Evolutionary conservation across 2,113 vertebrate genomes (phyloP), one percentile per base, ranked within the genome.

Genomic region (Xenopus laevis): DNA sequence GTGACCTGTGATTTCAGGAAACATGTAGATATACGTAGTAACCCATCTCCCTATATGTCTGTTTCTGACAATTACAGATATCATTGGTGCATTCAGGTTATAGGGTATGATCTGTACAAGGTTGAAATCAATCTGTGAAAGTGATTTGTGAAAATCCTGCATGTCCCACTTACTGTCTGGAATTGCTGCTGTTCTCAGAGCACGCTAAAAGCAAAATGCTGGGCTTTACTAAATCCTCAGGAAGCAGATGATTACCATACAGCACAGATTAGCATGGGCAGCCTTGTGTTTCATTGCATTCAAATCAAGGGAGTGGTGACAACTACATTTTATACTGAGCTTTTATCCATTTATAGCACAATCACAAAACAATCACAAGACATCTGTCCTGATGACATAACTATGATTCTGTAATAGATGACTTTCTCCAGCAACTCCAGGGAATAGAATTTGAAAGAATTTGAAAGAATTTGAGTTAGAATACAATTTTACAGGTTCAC

Each of bases 201-300:
- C 44, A 69, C 57, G 58, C 73, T 63, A 69, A 62, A 69, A 68
- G 66, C 55, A 68, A 76, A 76, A 76, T 69, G 45, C 66, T 55
- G 45, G 73, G 73, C 73, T 76, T 76, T 76, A 53, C 58, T 76
- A 76, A 76, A 76, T 76, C 73, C 73, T 46, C 66, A 63, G 73
- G 73, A 76, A 76, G 58, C 73, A 76, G 73, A 76, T 76, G 73
- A 76, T 76, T 76, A 76, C 63, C 58, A 68, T 76, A 76, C 66
- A 76, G 53, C 17, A 20, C 73, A 69, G 73, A 76, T 68, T 69
- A 76, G 23, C 72, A 75, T 52, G 57, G 52, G 15, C 17, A 20
- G 33, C 21, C 62, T 61, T 69, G 27, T 44, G 52, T 69, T 76
- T 53, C 3, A 16, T 18, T 55, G 7, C 17, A 55, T 50, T 40